Percentiles rank a stretch among this genome's conserved stretches.
Conservation (phyloP, 2,113 vertebrate genomes). For the Circaetus cinerascens region DNA sequence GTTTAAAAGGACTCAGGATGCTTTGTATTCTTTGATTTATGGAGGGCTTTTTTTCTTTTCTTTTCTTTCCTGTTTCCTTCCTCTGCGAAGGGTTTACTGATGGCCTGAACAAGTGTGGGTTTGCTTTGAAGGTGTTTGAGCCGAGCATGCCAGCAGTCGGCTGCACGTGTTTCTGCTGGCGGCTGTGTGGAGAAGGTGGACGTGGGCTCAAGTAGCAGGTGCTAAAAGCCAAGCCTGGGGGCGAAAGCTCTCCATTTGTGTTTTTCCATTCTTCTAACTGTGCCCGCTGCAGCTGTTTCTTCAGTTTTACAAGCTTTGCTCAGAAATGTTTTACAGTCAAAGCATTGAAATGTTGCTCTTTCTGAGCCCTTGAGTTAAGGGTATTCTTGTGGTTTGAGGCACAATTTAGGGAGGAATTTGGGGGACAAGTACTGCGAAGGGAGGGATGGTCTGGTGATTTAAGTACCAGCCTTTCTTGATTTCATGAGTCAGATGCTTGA, state of each 20-base stretch:
- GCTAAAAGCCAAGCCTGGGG: background rate
- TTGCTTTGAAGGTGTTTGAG: background rate
- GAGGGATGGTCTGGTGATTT: background rate
- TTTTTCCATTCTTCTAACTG: background rate
- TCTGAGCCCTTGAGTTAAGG: background rate
- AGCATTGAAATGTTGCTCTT: background rate
- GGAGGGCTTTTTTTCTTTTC: background rate
- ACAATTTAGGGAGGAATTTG: background rate
- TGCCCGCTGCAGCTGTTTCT: background rate
- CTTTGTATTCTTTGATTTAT: background rate
- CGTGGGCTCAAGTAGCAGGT: background rate
- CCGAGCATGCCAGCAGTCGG: background rate
- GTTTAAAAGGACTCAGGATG: background rate
- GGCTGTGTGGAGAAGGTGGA: background rate
- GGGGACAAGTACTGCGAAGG: background rate
- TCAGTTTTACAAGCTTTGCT: background rate
- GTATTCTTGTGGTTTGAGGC: background rate
- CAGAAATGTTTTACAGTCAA: background rate
- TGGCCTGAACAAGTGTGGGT: background rate
- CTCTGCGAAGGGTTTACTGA: background rate
- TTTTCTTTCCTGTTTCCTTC: background rate
- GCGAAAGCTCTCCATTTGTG: background rate
- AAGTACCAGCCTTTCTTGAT: background rate
- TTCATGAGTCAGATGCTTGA: background rate
- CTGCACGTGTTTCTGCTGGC: background rate